phyloP scores from a whole-genome alignment of 2,797 vertebrate species.

The Pipistrellus nathusii region DNA sequence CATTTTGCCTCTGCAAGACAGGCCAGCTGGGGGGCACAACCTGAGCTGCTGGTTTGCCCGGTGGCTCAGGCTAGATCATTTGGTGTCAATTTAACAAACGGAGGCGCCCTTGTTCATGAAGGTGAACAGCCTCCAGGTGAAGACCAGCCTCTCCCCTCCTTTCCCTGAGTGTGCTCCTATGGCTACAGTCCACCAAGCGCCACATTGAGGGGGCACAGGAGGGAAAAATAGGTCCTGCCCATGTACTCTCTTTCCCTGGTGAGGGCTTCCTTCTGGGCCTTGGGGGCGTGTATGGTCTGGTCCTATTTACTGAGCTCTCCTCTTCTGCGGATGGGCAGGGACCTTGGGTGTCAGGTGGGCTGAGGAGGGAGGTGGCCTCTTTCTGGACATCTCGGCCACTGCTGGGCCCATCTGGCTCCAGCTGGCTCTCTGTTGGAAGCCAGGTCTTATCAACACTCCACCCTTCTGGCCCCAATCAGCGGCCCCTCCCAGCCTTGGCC shows the following conservation, averaged over 20 bases:
- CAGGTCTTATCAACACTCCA: background rate
- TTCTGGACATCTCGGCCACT: background rate
- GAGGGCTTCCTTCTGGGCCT: background rate
- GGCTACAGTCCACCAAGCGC: background rate
- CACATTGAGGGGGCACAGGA: background rate
- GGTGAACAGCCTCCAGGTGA: background rate
- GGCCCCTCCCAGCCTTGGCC: background rate
- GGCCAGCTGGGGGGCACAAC: background rate
- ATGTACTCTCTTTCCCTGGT: background rate
- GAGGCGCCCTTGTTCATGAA: background rate
- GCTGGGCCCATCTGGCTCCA: conserved; percentile 31
- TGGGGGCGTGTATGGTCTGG: background rate
- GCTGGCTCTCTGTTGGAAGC: background rate
- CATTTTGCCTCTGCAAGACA: rapidly evolving
- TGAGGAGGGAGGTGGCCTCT: background rate
- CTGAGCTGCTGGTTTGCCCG: background rate
- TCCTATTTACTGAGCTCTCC: background rate
- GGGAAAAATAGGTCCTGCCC: background rate
- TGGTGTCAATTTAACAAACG: background rate
- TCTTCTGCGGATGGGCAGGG: background rate
- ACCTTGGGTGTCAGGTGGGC: background rate
- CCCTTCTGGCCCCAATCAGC: background rate
- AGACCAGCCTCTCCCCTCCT: background rate
- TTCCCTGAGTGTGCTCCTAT: background rate
- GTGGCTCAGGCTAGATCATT: background rate